phyloP scores from a whole-genome alignment of 2,797 vertebrate species.

The Sarcophilus harrisii region DNA sequence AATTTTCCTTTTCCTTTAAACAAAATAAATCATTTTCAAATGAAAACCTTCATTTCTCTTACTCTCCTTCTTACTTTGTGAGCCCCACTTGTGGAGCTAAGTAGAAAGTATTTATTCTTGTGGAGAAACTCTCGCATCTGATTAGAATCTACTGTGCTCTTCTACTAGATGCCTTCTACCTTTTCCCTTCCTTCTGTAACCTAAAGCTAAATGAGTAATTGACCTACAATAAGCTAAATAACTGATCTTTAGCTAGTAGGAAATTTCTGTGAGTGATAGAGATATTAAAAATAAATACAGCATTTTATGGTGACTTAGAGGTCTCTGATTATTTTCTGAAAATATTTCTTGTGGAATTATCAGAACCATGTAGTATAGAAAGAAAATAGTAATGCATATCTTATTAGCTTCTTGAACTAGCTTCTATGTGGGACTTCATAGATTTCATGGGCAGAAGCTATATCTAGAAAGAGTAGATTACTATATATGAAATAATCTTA shows the following conservation, averaged over 20 bases:
- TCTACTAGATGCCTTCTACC: not conserved
- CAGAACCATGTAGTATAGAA: not conserved
- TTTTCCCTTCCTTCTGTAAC: not conserved
- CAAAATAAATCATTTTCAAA: not conserved
- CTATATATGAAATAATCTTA: slow-evolving; percentile 51
- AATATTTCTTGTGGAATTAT: slow-evolving; percentile 43
- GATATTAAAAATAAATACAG: slow-evolving; percentile 45
- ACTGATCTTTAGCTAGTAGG: not conserved
- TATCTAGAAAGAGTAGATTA: slow-evolving; percentile 38
- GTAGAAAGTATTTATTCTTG: not conserved
- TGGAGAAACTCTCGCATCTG: not conserved
- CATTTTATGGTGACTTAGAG: slow-evolving; percentile 7
- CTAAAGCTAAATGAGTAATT: not conserved
- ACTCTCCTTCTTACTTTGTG: not conserved
- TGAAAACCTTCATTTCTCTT: not conserved
- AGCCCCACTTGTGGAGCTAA: not conserved
- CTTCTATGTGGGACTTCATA: slow-evolving; percentile 24
- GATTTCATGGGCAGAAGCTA: slow-evolving; percentile 26
- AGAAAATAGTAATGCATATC: not conserved
- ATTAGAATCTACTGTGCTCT: not conserved
- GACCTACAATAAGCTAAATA: not conserved
- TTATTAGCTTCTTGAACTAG: slow-evolving; percentile 14
- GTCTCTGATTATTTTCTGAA: slow-evolving; percentile 49
- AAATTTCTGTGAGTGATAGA: slow-evolving; percentile 3
- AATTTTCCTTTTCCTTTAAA: not conserved